Conservation (phyloP, 2,888 invertebrate species). For the Chorisops tibialis region DNA sequence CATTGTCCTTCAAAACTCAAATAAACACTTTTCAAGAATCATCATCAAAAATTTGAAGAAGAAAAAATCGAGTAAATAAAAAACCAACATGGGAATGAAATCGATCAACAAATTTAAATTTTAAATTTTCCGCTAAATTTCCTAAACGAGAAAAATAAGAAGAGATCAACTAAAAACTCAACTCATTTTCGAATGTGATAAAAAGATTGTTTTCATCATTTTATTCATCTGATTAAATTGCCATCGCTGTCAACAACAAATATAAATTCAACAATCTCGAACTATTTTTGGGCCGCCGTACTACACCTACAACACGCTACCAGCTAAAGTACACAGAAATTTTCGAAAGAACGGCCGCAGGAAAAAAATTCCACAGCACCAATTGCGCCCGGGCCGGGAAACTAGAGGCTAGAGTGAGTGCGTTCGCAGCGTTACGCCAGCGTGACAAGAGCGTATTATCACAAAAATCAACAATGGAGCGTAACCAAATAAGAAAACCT, state of each 20-base stretch:
- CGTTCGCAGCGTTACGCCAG: conserved; percentile 18
- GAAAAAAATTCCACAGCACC: too few relatives aligned
- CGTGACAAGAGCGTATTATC: conserved; percentile 27
- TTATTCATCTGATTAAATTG: conserved; percentile 4
- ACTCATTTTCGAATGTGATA: conserved; percentile 4
- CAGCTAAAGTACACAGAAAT: conserved; percentile 14
- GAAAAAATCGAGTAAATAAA: too few relatives aligned
- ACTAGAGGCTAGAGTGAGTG: too few relatives aligned
- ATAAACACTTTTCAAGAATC: background rate
- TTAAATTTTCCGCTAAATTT: conserved; percentile 3
- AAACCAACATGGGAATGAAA: background rate
- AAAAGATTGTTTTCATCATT: conserved; percentile 19
- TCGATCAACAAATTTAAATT: conserved; percentile 3
- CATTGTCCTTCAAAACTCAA: background rate
- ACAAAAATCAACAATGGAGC: conserved; percentile 21
- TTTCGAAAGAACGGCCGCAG: conserved; percentile 5
- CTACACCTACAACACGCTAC: conserved; percentile 25
- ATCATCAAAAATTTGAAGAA: too few relatives aligned
- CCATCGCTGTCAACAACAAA: background rate
- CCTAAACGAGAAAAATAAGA: background rate
- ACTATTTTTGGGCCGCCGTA: background rate
- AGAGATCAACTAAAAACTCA: background rate
- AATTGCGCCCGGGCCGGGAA: too few relatives aligned
- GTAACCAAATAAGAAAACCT: conserved; percentile 19
- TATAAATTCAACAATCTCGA: background rate